A percentile compares a stretch with the other conserved stretches of the same genome.
phyloP scores from a whole-genome alignment of 2,113 vertebrate genomes.

The Marcusenius ussheri region DNA sequence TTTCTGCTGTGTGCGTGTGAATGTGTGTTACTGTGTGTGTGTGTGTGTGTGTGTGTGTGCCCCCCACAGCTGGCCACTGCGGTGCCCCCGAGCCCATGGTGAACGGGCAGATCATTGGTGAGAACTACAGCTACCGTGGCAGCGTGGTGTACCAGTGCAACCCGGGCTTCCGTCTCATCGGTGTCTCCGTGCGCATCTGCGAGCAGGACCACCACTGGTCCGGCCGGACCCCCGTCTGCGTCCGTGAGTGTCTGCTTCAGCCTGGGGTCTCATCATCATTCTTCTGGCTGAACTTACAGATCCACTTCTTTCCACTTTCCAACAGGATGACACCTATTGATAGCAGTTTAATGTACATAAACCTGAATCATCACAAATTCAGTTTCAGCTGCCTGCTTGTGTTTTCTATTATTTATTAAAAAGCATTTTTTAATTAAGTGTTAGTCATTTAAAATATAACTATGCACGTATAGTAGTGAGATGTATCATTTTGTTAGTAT shows the following conservation, averaged over 20 bases:
- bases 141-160: slow-evolving; percentile 95
- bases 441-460: not conserved
- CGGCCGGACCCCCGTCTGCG: slow-evolving; percentile 86
- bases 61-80: slow-evolving; percentile 77
- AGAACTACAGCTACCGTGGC: slow-evolving; percentile 93
- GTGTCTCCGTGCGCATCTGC: slow-evolving; percentile 92
- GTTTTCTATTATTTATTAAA: not conserved
- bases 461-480: not conserved
- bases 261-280: not conserved
- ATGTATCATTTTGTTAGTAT: not conserved
- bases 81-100: slow-evolving; percentile 85
- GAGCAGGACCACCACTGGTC: slow-evolving; percentile 97
- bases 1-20: not conserved
- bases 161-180: slow-evolving; percentile 90
- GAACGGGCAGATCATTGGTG: slow-evolving; percentile 88
- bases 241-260: slow-evolving; percentile 75
- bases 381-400: not conserved
- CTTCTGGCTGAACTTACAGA: not conserved
- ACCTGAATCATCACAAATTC: not conserved
- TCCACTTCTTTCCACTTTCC: not conserved
- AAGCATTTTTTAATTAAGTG: not conserved
- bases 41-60: not conserved
- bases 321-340: not conserved
- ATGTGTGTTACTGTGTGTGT: not conserved
- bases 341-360: not conserved